Evolutionary conservation across 2,888 invertebrate species (phyloP).

Genomic region (Liposcelis brunnea): DNA sequence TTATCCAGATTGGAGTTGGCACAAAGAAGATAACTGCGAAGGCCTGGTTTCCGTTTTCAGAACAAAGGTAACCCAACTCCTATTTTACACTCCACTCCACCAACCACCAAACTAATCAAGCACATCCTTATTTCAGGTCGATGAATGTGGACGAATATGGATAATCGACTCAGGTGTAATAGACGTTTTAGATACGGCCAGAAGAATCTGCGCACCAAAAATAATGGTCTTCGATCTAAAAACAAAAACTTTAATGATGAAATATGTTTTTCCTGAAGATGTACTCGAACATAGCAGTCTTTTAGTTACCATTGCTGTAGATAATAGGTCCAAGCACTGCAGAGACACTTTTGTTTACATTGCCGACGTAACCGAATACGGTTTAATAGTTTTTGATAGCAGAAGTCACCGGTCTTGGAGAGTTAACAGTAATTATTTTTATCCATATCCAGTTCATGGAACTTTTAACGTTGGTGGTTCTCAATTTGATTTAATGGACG

Average conservation of each 20-base stretch:
- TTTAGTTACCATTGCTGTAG: conserved; percentile 45
- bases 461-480: conserved; percentile 43
- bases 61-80: conserved; percentile 36
- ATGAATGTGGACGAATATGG: conserved; percentile 53
- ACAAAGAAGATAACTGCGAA: conserved; percentile 42
- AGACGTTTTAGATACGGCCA: conserved; percentile 18
- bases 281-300: conserved; percentile 29
- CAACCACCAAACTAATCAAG: no score
- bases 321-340: conserved; percentile 37
- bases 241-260: conserved; percentile 20
- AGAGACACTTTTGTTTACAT: conserved; percentile 45
- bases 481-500: conserved; percentile 55
- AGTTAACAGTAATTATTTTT: conserved; percentile 42
- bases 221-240: conserved; percentile 51
- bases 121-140: conserved; percentile 44
- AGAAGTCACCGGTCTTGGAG: conserved; percentile 37
- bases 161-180: conserved; percentile 45
- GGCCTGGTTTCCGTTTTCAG: conserved; percentile 58
- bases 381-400: conserved; percentile 45
- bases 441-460: conserved; percentile 44
- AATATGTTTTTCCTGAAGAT: conserved; percentile 4
- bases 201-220: conserved; percentile 53
- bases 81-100: no score
- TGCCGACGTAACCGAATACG: conserved; percentile 46
- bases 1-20: conserved; percentile 49